Percentiles rank a stretch among this genome's conserved stretches.
phyloP scores from a whole-genome alignment of 2,113 vertebrate species.

The Amblyopsis rosae region DNA sequence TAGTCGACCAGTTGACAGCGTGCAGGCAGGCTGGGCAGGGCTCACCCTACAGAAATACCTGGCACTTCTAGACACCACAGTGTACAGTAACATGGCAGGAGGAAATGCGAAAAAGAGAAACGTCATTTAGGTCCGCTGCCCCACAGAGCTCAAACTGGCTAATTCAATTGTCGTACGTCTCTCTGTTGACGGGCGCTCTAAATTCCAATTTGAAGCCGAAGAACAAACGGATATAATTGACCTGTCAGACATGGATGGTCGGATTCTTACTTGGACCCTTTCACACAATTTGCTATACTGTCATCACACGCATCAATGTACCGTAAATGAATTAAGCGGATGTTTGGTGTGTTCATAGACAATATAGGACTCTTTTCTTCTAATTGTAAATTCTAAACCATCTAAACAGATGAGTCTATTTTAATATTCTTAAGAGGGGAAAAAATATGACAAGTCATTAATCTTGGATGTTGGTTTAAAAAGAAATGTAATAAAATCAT shows the following conservation, averaged over 20 bases:
- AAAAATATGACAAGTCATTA: no score
- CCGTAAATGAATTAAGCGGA: background rate
- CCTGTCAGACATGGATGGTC: conserved; percentile 25
- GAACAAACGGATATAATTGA: conserved; percentile 35
- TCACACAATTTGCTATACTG: conserved; percentile 3
- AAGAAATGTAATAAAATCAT: no score
- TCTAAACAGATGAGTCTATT: no score
- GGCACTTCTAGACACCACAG: conserved; percentile 29
- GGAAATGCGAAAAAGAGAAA: conserved; percentile 38
- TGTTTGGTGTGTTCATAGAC: no score
- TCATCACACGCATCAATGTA: background rate
- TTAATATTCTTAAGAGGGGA: no score
- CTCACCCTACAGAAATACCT: background rate
- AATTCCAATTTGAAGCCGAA: conserved; percentile 14
- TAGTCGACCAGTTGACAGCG: conserved; percentile 52
- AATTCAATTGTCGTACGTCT: conserved; percentile 37
- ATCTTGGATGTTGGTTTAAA: no score
- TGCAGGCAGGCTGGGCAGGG: conserved; percentile 19
- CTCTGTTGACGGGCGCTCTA: conserved; percentile 3
- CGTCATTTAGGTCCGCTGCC: conserved; percentile 36
- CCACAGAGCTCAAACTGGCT: conserved; percentile 35
- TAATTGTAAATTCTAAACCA: no score
- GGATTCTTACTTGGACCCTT: conserved; percentile 20
- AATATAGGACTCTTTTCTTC: no score
- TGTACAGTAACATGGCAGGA: conserved; percentile 23